Evolutionary conservation across 2,113 vertebrate species (phyloP).

Genomic region (Panurus biarmicus): DNA sequence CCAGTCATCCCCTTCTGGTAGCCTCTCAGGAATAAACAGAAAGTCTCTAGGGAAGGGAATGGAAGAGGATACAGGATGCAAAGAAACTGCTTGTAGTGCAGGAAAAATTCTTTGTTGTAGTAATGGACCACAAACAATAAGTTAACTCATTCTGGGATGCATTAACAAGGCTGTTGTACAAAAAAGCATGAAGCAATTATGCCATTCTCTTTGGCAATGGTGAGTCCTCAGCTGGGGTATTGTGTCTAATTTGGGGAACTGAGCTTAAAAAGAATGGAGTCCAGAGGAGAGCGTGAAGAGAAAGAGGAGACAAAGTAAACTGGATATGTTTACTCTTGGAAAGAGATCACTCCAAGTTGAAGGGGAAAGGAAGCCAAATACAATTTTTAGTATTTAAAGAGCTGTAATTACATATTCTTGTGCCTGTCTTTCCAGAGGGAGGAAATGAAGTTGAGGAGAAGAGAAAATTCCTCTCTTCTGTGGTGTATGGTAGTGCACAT

Average conservation of each 20-base stretch:
- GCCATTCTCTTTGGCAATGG: neutral
- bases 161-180: neutral
- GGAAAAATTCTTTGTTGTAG: neutral
- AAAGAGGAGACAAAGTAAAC: neutral
- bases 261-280: neutral
- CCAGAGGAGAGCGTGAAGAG: neutral
- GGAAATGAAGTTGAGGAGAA: neutral
- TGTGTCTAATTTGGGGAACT: neutral
- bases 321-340: neutral
- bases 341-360: neutral
- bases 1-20: neutral
- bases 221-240: neutral
- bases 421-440: neutral
- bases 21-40: constrained; percentile 4
- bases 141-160: neutral
- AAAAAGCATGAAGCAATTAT: neutral
- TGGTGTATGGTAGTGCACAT: neutral
- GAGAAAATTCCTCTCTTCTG: neutral
- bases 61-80: neutral
- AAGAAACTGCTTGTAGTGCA: neutral
- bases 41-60: neutral
- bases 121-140: neutral
- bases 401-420: neutral
- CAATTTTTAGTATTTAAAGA: neutral
- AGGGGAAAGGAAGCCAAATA: neutral